phyloP scores from a whole-genome alignment of 2,888 invertebrate species.

The Hyposoter didymator region DNA sequence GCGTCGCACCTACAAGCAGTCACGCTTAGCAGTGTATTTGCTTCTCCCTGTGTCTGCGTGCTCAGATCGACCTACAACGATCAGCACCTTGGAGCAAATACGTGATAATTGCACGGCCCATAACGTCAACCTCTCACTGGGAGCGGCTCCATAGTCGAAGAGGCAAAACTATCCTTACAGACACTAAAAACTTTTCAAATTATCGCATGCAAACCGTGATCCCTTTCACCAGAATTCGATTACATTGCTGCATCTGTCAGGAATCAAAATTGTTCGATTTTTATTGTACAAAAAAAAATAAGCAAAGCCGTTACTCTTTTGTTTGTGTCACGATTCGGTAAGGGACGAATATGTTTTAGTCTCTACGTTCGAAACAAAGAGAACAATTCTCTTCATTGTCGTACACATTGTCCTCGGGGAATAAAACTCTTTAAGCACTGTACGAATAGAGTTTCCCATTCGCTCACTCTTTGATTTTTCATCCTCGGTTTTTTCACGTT shows the following conservation, averaged over 20 bases:
- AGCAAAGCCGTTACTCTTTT: too few relatives aligned
- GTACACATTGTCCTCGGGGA: neutral
- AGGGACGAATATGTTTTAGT: constrained; percentile 6
- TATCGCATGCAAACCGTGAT: too few relatives aligned
- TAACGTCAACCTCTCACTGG: neutral
- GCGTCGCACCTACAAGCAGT: constrained; percentile 41
- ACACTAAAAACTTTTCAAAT: too few relatives aligned
- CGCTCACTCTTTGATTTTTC: neutral
- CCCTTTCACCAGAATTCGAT: neutral
- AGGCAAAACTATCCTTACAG: neutral
- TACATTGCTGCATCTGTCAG: neutral
- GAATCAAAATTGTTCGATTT: neutral
- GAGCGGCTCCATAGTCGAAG: neutral
- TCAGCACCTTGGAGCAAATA: constrained; percentile 19
- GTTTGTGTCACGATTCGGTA: neutral
- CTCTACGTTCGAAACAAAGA: constrained; percentile 40
- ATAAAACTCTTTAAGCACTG: neutral
- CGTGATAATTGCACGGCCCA: constrained; percentile 7
- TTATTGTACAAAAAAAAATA: too few relatives aligned
- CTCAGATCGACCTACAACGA: constrained; percentile 3
- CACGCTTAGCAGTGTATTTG: constrained; percentile 20
- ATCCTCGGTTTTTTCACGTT: neutral
- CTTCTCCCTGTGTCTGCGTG: constrained; percentile 19
- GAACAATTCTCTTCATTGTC: constrained; percentile 36
- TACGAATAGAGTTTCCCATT: neutral